phyloP scores from a whole-genome alignment of 2,113 vertebrate species.

The Pitta sordida region DNA sequence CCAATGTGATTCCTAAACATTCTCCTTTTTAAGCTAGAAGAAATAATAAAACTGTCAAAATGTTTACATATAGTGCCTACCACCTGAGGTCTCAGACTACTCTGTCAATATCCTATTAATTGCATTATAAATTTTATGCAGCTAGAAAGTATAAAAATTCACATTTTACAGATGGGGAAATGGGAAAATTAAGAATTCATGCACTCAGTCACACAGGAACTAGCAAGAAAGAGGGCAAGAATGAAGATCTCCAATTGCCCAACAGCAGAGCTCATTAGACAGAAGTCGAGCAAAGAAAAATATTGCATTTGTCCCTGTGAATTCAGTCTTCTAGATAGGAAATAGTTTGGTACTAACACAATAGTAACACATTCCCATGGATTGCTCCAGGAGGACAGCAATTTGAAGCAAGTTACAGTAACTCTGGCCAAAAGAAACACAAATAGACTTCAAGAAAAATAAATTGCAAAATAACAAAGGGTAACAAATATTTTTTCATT shows the following conservation, averaged over 20 bases:
- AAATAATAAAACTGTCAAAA: conserved; percentile 49
- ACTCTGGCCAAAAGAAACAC: conserved; percentile 34
- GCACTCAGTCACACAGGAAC: conserved; percentile 38
- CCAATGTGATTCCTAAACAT: background rate
- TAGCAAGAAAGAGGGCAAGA: background rate
- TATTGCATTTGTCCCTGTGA: conserved; percentile 23
- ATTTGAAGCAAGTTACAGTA: conserved; percentile 50
- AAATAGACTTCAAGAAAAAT: conserved; percentile 53
- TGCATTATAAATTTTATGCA: conserved; percentile 62
- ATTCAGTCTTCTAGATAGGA: conserved; percentile 45
- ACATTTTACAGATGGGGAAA: conserved; percentile 50
- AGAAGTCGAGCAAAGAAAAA: conserved; percentile 39
- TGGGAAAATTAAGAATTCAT: conserved; percentile 60
- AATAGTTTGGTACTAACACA: conserved; percentile 48
- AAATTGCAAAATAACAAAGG: conserved; percentile 56
- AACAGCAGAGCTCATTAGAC: conserved; percentile 51
- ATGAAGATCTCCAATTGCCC: conserved; percentile 44
- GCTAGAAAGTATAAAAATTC: conserved; percentile 55
- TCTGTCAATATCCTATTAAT: conserved; percentile 64
- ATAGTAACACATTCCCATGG: conserved; percentile 43
- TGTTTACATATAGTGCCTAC: conserved; percentile 45
- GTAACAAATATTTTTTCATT: conserved; percentile 1
- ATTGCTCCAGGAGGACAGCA: conserved; percentile 45
- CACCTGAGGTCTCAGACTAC: conserved; percentile 45
- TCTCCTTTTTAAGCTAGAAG: conserved; percentile 6